Base-by-base conservation (phyloP, 2,797 vertebrate species). In the Aselliscus stoliczkanus region DNA sequence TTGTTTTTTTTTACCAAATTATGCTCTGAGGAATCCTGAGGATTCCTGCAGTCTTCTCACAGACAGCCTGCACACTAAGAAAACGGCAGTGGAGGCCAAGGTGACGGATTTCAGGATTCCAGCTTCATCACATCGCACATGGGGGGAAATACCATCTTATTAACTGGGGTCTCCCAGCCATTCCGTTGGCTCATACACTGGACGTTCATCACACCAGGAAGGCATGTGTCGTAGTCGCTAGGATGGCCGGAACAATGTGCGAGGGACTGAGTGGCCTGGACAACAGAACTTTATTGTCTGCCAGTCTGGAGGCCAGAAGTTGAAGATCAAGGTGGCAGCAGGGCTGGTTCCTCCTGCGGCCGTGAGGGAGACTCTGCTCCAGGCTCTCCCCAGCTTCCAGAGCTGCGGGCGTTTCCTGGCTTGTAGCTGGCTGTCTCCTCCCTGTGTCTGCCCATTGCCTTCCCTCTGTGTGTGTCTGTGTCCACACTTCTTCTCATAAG, bases 281-380 rank as follows among this genome's bases (percentile, higher is more conserved):
- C 12, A 7, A 13, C 25, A 56, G 27, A 7, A 17, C 15, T 5
- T 1, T 7, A 14, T 47, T 11, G 1, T 10, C 44, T 37, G 29
- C 1, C 8, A 3, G 27, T 5, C 54, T 23, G 20, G 20, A 58
- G 27, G 20, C 12, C 7, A 23, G n/a, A 27, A 4, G 3, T 60
- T 37, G 2, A 1, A 25, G 27, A 20, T n/a, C 10, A 27, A 64
- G 21, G 3, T 3, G 3, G 60, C 0, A 10, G 10, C 11, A 18
- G 12, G 7, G 0, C 0, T 17, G 23, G 56, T 13, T 34, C 15
- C 18, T 13, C 50, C 76, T 11, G 8, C 44, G 18, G 3, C 15
- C 9, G 0, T 1, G 21, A 47, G 2, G n/a, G 23, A 18, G 37
- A 2, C 0, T 5, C 3, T 18, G 17, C 1, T 7, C n/a, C 29